Base-by-base conservation (phyloP, 1,140 invertebrate genomes). In the Danaus plexippus region DNA sequence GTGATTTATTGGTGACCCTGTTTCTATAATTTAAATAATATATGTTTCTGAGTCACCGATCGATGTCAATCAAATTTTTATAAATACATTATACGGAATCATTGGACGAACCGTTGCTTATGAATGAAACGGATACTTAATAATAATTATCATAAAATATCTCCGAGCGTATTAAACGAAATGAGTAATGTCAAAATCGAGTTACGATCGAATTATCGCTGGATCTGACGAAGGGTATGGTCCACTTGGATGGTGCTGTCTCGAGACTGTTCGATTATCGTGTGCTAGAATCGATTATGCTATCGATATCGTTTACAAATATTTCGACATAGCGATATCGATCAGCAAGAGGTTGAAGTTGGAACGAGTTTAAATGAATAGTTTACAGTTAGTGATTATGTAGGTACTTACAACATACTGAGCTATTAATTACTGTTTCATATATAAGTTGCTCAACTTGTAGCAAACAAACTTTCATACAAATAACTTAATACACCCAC, bases 251-350 rank as follows among this genome's bases (percentile, higher is more conserved):
- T 61, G 48, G 67, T 65, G 54, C 65, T 67, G 64, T 67, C 66
- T 67, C 61, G 62, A 62, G 67, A 59, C 59, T 65, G 58, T 47
- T 55, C 64, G 66, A 68, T 71, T 75, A 77, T 75, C 71, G 67
- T 73, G 71, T 65, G 58, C 48, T 52, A 59, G 63, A 72, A 70
- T 73, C 70, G 67, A 68, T 66, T 66, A 59, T 56, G 67, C 59
- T 74, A 80, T 76, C 73, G 70, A 78, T 78, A 73, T 62, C 72
- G 69, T 84, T 80, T 80, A 84, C 77, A 84, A 84, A 81, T 79
- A 84, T 84, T 84, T 84, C 80, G 78, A 84, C 78, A 81, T 79
- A 66, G n/a, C 55, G 77, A 80, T 79, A 76, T 51, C 57, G 54
- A 81, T 81, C 74, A 58, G 59, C 53, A 48, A 61, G 63, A 63